A percentile compares a stretch with the other conserved stretches of the same genome.
Evolutionary conservation across 2,888 invertebrate genomes (phyloP).

Genomic region (Melanostoma scalare): DNA sequence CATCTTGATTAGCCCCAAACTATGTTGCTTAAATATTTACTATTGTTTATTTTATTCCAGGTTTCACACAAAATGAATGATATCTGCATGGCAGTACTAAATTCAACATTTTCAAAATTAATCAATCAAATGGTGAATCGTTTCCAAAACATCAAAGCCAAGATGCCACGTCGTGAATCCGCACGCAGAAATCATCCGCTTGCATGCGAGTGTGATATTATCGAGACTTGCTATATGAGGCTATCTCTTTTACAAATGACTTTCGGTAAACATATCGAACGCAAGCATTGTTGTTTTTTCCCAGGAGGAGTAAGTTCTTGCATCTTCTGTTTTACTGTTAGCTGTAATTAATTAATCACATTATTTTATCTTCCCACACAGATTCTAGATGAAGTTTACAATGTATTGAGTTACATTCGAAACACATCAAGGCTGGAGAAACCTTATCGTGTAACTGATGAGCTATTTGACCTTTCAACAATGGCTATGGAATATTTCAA

Average conservation of each 20-base stretch:
- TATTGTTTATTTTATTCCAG: conserved; percentile 82
- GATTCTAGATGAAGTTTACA: conserved; percentile 95
- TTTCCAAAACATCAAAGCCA: conserved; percentile 93
- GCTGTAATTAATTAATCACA: neutral
- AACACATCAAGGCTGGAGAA: conserved; percentile 91
- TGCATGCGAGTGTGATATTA: conserved; percentile 95
- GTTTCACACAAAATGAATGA: conserved; percentile 91
- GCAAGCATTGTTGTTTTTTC: conserved; percentile 96
- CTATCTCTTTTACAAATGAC: conserved; percentile 95
- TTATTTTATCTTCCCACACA: conserved; percentile 81
- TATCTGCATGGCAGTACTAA: conserved; percentile 90
- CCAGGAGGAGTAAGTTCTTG: conserved; percentile 90
- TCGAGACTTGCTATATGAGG: conserved; percentile 96
- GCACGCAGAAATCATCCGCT: conserved; percentile 94
- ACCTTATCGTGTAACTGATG: conserved; percentile 96
- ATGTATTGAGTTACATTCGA: conserved; percentile 92
- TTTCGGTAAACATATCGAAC: conserved; percentile 96
- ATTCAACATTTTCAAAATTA: conserved; percentile 92
- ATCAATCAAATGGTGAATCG: conserved; percentile 92
- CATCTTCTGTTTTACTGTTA: neutral
- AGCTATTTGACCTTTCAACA: conserved; percentile 95
- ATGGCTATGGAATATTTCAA: conserved; percentile 99
- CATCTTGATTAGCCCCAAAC: no score
- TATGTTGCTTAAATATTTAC: neutral
- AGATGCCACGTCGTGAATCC: conserved; percentile 94